phyloP scores from a whole-genome alignment of 1,140 invertebrate genomes.

The Agrilus planipennis region DNA sequence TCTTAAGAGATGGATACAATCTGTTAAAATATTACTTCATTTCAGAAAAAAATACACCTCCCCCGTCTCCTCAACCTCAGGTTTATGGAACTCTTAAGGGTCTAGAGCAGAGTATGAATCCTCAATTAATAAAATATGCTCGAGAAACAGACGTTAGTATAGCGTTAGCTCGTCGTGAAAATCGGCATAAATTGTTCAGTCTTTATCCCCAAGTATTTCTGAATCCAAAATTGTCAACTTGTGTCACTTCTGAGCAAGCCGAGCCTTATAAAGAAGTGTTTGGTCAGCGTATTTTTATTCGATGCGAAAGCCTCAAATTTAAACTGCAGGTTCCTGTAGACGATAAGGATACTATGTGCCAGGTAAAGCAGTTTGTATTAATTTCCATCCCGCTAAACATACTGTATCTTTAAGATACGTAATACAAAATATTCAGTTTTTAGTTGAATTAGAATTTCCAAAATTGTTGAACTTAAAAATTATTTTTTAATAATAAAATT shows the following conservation, averaged over 20 bases:
- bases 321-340: constrained; percentile 69
- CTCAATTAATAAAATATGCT: constrained; percentile 78
- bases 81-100: constrained; percentile 68
- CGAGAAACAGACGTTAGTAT: constrained; percentile 81
- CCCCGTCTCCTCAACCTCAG: constrained; percentile 38
- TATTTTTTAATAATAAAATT: no score
- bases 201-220: constrained; percentile 25
- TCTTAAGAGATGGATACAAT: no score
- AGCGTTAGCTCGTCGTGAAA: constrained; percentile 62
- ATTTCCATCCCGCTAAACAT: no score
- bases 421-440: no score
- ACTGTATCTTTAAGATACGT: no score
- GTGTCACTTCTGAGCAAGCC: constrained; percentile 31
- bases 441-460: no score
- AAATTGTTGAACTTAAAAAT: no score
- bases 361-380: no score
- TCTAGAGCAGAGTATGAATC: constrained; percentile 82
- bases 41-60: constrained; percentile 39
- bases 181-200: constrained; percentile 56
- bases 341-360: constrained; percentile 63
- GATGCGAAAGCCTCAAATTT: constrained; percentile 71
- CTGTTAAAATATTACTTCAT: constrained; percentile 7
- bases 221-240: constrained; percentile 20
- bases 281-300: constrained; percentile 69
- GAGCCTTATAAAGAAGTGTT: constrained; percentile 73